Evolutionary conservation across 2,888 invertebrate genomes (phyloP).

Genomic region (Melanostoma scalare): DNA sequence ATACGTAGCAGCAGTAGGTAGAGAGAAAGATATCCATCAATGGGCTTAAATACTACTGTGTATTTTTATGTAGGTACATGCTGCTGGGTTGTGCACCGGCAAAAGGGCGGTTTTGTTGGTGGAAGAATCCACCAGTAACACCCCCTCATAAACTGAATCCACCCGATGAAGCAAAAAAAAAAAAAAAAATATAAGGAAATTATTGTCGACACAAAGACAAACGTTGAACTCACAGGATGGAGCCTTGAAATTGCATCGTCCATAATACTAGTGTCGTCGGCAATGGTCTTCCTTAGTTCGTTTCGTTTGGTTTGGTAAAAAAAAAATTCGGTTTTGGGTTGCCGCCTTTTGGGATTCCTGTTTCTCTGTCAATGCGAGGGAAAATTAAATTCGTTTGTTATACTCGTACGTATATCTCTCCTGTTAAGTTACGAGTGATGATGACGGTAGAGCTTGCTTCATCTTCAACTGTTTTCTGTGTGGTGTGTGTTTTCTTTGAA

Average conservation of each 20-base stretch:
- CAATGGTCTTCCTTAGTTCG: conserved; percentile 25
- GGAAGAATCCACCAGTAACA: not conserved
- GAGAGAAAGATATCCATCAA: conserved; percentile 60
- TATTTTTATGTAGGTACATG: not conserved
- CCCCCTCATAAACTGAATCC: conserved; percentile 37
- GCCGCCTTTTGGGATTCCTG: conserved; percentile 29
- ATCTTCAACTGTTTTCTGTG: not conserved
- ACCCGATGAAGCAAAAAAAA: conserved; percentile 14
- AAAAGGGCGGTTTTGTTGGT: conserved; percentile 7
- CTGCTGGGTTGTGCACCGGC: conserved; percentile 1
- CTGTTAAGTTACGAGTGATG: conserved; percentile 20
- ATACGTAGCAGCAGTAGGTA: conserved; percentile 11
- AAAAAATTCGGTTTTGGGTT: conserved; percentile 32
- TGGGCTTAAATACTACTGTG: conserved; percentile 41
- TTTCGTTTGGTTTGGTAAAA: conserved; percentile 25
- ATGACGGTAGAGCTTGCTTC: conserved; percentile 14
- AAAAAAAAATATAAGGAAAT: conserved; percentile 20
- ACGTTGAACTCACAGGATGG: conserved; percentile 45
- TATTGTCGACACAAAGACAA: conserved; percentile 55
- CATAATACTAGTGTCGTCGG: conserved; percentile 23
- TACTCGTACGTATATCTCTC: conserved; percentile 18
- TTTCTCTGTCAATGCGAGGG: conserved; percentile 12
- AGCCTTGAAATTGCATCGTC: conserved; percentile 61
- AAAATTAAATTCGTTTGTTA: conserved; percentile 57
- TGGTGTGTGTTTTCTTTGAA: conserved; percentile 38